Evolutionary conservation across 1,140 invertebrate genomes (phyloP).

Genomic region (Meloidogyne hapla): DNA sequence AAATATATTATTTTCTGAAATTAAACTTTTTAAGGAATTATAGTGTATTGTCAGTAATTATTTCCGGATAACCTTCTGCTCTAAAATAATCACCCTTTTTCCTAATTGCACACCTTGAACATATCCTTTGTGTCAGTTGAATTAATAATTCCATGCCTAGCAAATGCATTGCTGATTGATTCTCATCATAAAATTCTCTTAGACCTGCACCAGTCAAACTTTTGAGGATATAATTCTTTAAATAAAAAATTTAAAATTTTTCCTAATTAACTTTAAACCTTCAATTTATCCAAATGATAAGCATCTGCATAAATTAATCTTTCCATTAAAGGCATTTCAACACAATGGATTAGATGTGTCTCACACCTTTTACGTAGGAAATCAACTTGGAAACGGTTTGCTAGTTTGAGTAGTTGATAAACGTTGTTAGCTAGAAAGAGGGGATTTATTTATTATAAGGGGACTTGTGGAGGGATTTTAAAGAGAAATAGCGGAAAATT

Average conservation of each 20-base stretch:
- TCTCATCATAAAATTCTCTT: conserved; percentile 27
- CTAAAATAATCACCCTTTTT: conserved; percentile 1
- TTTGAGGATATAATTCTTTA: conserved; percentile 23
- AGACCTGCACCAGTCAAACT: conserved; percentile 20
- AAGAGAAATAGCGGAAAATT: too few relatives aligned
- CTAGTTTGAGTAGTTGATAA: conserved; percentile 17
- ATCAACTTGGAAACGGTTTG: conserved; percentile 27
- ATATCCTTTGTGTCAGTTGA: conserved; percentile 21
- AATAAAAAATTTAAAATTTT: not conserved
- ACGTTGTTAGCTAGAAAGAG: conserved; percentile 10
- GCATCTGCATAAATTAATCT: conserved; percentile 17
- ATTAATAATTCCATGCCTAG: conserved; percentile 24
- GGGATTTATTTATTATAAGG: too few relatives aligned
- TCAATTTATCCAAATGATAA: conserved; percentile 19
- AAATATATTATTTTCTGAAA: too few relatives aligned
- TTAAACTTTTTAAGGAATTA: too few relatives aligned
- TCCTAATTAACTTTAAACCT: not conserved
- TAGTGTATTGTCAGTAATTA: not conserved
- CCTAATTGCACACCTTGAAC: conserved; percentile 18
- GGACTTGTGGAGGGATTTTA: too few relatives aligned
- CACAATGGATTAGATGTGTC: conserved; percentile 18
- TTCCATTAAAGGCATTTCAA: conserved; percentile 24
- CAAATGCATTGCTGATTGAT: conserved; percentile 25
- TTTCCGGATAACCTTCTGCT: not conserved
- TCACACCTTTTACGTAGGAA: conserved; percentile 19